Evolutionary conservation across 2,888 invertebrate species (phyloP), one percentile per base, ranked within the genome.

Genomic region (Ceramica pisi): DNA sequence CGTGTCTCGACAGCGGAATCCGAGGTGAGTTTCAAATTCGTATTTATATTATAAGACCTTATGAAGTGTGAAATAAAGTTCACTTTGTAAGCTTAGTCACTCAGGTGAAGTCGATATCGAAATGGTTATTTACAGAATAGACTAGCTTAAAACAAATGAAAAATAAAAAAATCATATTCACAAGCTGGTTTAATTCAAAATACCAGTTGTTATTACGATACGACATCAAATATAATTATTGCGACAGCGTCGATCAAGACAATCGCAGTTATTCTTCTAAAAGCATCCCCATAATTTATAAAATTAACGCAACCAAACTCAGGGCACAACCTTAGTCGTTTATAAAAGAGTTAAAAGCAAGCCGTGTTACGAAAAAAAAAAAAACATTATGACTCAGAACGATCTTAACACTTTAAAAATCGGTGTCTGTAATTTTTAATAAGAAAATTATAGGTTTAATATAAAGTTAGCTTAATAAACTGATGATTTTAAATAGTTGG

Each of bases 321-420:
- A 5, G 48, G 44, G 14, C 38, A 35, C 26, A 59, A 67, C 10
- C 71, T 8, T 59, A 75, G 68, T 73, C 62, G 56, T 74, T 55
- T 60, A 71, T 48, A 82, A 83, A 82, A 84, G 83, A 84, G 77
- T 78, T 82, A 79, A 80, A 81, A 76, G 68, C 80, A 80, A 70
- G 67, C 67, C 78, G 81, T 80, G 82, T 75, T 84, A 80, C 74
- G 81, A 85, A 82, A 87, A 75, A 87, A 75, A 87, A 87, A 89
- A 86, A 86, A 87, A 88, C 84, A 87, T 86, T 85, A 80, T 76
- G 75, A 80, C 73, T 72, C 80, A 75, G 73, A 86, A 83, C 78
- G 80, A 83, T 89, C 83, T 88, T 89, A 89, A 88, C 88, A 90
- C 91, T 88, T 89, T 88, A 87, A 86, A 89, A 86, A 87, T 86